phyloP scores from a whole-genome alignment of 2,113 vertebrate species.

The Phalacrocorax aristotelis region DNA sequence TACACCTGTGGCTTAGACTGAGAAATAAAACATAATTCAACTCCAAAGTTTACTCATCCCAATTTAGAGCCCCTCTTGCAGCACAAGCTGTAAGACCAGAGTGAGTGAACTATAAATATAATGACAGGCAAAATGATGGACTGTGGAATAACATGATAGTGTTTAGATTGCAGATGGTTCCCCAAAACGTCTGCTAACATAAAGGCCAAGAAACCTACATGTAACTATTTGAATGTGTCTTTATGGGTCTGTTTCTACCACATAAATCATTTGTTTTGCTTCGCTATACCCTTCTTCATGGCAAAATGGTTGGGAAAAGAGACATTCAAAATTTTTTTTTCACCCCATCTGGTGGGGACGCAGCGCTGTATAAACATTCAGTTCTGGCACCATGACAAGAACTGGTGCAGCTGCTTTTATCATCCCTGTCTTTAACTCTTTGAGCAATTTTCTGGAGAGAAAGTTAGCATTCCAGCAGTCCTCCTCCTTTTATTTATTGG shows the following conservation, averaged over 20 bases:
- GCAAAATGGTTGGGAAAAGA: conserved; percentile 33
- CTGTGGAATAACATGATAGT: conserved; percentile 12
- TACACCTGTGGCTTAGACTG: background rate
- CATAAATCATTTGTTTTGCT: conserved; percentile 45
- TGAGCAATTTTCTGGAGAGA: conserved; percentile 64
- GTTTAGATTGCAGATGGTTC: conserved; percentile 50
- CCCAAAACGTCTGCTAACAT: conserved; percentile 5
- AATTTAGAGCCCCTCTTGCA: background rate
- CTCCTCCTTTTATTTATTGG: conserved; percentile 67
- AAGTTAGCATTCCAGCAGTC: conserved; percentile 63
- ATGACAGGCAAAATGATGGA: conserved; percentile 16
- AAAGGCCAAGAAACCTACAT: conserved; percentile 14
- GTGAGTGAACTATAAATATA: background rate
- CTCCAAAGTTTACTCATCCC: background rate
- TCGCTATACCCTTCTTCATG: background rate
- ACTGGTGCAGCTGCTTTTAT: conserved; percentile 56
- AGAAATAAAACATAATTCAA: background rate
- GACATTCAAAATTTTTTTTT: background rate
- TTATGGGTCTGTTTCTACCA: conserved; percentile 12
- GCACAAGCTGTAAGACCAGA: background rate
- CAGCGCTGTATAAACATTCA: conserved; percentile 44
- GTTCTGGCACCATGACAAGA: conserved; percentile 54
- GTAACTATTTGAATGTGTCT: conserved; percentile 12
- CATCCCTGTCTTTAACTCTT: conserved; percentile 47
- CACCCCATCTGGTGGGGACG: conserved; percentile 28